Conservation (phyloP, 1,140 invertebrate species). For the Lerema accius region DNA sequence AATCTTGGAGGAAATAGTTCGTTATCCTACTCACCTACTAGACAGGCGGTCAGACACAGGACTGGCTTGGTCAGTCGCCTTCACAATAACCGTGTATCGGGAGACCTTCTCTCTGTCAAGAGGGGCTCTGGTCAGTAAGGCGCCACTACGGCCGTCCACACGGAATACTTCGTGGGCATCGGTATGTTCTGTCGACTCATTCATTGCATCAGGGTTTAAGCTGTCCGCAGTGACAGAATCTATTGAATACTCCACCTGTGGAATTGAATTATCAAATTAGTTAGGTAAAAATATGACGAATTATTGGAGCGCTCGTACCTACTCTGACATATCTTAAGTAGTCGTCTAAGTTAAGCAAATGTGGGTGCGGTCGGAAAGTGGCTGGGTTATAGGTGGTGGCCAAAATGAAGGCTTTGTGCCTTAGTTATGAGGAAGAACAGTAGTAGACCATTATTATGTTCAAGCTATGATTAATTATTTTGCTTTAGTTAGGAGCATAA, state of each 20-base stretch:
- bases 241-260: conserved; percentile 89
- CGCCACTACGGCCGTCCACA: conserved; percentile 92
- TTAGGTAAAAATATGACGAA: no score
- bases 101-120: conserved; percentile 95
- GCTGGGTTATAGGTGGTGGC: no score
- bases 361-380: no score
- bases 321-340: no score
- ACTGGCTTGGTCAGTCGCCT: conserved; percentile 92
- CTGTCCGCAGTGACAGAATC: conserved; percentile 86
- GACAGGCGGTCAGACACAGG: conserved; percentile 87
- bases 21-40: conserved; percentile 82
- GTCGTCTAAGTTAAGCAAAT: no score
- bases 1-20: no score
- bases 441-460: no score
- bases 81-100: conserved; percentile 93
- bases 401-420: no score
- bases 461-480: no score
- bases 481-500: no score
- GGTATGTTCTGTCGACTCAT: conserved; percentile 64
- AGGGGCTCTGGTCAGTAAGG: conserved; percentile 90
- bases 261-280: neutral
- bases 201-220: conserved; percentile 58
- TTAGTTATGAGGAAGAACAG: no score
- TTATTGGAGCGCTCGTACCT: no score
- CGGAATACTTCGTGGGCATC: conserved; percentile 87